Conservation (phyloP, 2,113 vertebrate genomes). For the Tupaia chinensis region DNA sequence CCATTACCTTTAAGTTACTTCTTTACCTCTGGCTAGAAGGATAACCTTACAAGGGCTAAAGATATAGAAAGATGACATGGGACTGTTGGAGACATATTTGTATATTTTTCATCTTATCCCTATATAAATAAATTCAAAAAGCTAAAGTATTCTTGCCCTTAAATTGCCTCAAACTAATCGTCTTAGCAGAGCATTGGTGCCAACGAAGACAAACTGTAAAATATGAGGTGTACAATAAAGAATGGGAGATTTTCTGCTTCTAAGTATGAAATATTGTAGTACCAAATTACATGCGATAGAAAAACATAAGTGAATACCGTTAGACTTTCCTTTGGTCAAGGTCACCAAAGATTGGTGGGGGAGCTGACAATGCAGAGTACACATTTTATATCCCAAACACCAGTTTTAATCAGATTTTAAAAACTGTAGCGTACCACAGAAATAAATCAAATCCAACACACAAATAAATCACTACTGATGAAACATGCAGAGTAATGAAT, state of each 20-base stretch:
- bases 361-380: not conserved
- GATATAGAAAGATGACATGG: not conserved
- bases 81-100: conserved; percentile 3
- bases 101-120: not conserved
- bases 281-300: not conserved
- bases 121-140: conserved; percentile 39
- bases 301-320: conserved; percentile 5
- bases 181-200: not conserved
- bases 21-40: not conserved
- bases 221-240: not conserved
- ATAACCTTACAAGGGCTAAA: not conserved
- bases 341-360: not conserved
- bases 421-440: conserved; percentile 12
- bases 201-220: conserved; percentile 43
- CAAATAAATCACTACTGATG: conserved; percentile 68
- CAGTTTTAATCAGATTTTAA: conserved; percentile 35
- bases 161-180: not conserved
- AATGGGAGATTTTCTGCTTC: not conserved
- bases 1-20: not conserved
- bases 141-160: not conserved
- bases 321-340: not conserved
- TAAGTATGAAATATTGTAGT: conserved; percentile 42
- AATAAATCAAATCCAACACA: conserved; percentile 68
- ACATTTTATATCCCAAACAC: not conserved
- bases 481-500: conserved; percentile 44